phyloP scores from a whole-genome alignment of 2,888 invertebrate species.

The Euzetes globulus region DNA sequence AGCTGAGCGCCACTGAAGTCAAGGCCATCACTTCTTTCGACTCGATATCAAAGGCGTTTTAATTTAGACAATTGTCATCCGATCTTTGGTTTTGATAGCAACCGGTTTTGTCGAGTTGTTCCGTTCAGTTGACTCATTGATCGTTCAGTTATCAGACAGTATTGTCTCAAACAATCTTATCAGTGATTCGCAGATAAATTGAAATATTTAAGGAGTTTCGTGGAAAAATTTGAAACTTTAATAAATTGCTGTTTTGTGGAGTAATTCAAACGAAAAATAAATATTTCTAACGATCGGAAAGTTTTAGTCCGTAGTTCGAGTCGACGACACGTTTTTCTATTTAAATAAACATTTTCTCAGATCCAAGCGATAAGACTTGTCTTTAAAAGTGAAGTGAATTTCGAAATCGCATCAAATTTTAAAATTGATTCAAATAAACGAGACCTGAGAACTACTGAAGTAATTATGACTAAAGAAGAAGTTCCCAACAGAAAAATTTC shows the following conservation, averaged over 20 bases:
- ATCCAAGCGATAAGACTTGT: too few species aligned
- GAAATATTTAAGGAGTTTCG: not conserved
- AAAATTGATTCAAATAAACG: not conserved
- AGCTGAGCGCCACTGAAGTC: too few species aligned
- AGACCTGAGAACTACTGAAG: not conserved
- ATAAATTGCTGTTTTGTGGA: not conserved
- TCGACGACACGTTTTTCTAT: too few species aligned
- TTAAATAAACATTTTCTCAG: too few species aligned
- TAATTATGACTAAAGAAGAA: conserved; percentile 15
- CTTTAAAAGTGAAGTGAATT: too few species aligned
- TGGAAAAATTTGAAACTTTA: not conserved
- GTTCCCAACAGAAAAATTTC: conserved; percentile 35
- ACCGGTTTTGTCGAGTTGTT: not conserved
- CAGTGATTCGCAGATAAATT: not conserved
- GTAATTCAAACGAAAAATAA: not conserved
- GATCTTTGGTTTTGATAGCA: too few species aligned
- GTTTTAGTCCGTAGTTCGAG: too few species aligned
- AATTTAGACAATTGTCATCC: too few species aligned
- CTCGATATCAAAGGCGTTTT: too few species aligned
- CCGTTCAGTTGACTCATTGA: not conserved
- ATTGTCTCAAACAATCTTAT: not conserved
- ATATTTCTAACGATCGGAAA: too few species aligned
- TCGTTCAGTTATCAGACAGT: not conserved
- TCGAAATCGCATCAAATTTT: too few species aligned
- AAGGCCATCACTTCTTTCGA: too few species aligned